Conservation (phyloP, 1,140 invertebrate species). For the Hylaeus anthracinus region DNA sequence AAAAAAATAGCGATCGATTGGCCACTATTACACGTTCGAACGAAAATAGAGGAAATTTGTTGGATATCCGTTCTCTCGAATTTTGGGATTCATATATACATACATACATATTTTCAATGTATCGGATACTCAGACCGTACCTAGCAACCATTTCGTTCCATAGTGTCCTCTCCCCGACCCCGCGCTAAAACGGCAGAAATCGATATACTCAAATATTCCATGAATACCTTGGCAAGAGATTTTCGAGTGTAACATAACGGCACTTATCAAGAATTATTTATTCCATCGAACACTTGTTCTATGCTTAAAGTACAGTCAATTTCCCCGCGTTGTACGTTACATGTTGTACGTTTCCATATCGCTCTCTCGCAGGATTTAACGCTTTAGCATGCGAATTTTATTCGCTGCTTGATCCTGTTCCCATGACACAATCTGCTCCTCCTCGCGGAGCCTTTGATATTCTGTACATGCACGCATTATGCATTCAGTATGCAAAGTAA, state of each 20-base stretch:
- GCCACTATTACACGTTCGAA: not conserved
- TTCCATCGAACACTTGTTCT: not conserved
- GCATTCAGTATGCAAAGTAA: slow-evolving; percentile 15
- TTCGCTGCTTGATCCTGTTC: slow-evolving; percentile 10
- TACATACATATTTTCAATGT: not conserved
- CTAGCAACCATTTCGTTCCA: slow-evolving; percentile 4
- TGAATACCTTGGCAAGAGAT: slow-evolving; percentile 35
- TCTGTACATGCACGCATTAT: not conserved
- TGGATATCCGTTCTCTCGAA: not conserved
- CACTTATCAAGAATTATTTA: slow-evolving; percentile 37
- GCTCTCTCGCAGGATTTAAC: not conserved
- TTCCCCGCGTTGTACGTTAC: not conserved
- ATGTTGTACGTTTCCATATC: not conserved
- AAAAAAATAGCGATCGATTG: not conserved
- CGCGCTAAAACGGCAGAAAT: slow-evolving; percentile 9
- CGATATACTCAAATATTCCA: slow-evolving; percentile 41
- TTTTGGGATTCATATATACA: not conserved
- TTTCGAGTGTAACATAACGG: not conserved
- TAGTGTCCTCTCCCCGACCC: not conserved
- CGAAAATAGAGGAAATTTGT: not conserved
- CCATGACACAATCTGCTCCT: slow-evolving; percentile 24
- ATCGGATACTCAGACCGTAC: slow-evolving; percentile 16
- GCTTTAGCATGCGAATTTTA: slow-evolving; percentile 19
- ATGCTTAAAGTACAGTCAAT: not conserved
- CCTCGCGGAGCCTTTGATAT: slow-evolving; percentile 3